Conservation (phyloP, 2,888 invertebrate species). For the Ichneumoninae sp. region DNA sequence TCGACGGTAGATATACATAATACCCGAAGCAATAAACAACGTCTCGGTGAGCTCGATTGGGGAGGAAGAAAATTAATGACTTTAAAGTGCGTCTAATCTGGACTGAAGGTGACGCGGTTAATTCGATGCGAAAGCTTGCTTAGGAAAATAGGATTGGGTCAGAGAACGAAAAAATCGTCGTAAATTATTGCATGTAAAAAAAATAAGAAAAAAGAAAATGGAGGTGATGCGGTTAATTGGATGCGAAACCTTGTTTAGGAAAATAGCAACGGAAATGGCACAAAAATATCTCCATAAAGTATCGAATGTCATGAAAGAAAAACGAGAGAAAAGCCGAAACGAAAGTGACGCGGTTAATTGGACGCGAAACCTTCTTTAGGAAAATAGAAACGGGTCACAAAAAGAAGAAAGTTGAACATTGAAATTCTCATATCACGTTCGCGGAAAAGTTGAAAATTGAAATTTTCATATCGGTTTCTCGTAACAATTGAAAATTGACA, state of each 20-base stretch:
- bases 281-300: no score
- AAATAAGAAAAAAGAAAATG: not conserved
- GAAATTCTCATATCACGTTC: no score
- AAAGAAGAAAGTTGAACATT: no score
- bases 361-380: not conserved
- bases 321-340: not conserved
- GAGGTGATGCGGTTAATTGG: conserved; percentile 13
- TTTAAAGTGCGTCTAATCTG: conserved; percentile 63
- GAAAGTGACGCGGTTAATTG: conserved; percentile 12
- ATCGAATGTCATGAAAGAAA: not conserved
- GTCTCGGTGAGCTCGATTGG: conserved; percentile 44
- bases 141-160: not conserved
- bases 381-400: not conserved
- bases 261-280: not conserved
- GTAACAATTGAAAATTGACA: not conserved
- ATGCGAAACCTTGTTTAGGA: not conserved
- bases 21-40: conserved; percentile 66
- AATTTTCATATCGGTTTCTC: no score
- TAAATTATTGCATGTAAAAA: not conserved
- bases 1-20: conserved; percentile 45
- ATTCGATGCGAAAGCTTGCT: conserved; percentile 1
- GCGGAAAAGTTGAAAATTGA: no score
- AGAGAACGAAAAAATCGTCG: not conserved
- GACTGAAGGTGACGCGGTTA: conserved; percentile 28
- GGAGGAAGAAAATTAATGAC: conserved; percentile 66